Evolutionary conservation across 1,140 invertebrate genomes (phyloP).

Genomic region (Cotesia chilonis): DNA sequence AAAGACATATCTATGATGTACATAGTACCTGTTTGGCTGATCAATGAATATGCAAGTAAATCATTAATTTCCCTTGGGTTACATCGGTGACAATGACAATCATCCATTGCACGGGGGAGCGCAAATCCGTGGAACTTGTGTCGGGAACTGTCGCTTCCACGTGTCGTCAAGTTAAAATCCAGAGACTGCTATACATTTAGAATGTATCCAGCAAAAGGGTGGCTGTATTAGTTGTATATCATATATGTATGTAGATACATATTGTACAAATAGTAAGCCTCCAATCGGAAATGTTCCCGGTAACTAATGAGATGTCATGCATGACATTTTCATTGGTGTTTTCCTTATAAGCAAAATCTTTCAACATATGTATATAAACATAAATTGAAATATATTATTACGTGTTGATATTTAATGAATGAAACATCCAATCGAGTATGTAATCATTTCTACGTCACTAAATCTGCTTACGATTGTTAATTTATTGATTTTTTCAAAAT

Average conservation of each 20-base stretch:
- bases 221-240: background rate
- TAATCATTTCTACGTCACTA: no score
- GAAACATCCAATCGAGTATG: no score
- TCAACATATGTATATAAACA: background rate
- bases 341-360: conserved; percentile 4
- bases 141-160: conserved; percentile 2
- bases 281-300: background rate
- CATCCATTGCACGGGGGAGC: background rate
- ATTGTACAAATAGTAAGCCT: background rate
- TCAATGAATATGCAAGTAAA: background rate
- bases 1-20: no score
- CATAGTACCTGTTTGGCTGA: no score
- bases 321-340: conserved; percentile 12
- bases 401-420: no score
- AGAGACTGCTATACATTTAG: background rate
- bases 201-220: background rate
- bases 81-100: conserved; percentile 16
- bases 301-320: background rate
- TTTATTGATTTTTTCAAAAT: no score
- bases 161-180: conserved; percentile 8
- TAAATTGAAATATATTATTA: no score
- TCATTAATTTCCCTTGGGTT: conserved; percentile 5
- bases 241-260: background rate
- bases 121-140: conserved; percentile 6
- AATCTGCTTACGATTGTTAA: no score